These are phyloP conservation scores for Lysandra bellargus DNA, from an alignment of 2,888 invertebrate genomes.

Conservation along the genomic window DNA sequence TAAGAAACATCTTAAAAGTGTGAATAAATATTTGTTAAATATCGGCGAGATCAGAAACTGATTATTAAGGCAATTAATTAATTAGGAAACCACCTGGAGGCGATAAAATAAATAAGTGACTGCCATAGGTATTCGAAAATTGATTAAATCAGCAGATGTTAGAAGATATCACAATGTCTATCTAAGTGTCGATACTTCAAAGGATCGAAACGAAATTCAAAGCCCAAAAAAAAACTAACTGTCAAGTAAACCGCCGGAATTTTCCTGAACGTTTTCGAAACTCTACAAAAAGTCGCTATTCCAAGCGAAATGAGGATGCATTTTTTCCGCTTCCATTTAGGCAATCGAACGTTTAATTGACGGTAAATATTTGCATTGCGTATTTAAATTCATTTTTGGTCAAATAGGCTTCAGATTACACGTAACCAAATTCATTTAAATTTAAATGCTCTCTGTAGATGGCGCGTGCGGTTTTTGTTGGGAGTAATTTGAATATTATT, in stretches of 20 bases:
- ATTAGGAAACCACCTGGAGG: constrained; percentile 2
- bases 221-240: background rate
- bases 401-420: constrained; percentile 53
- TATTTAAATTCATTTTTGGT: constrained; percentile 40
- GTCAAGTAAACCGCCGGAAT: constrained; percentile 6
- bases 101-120: constrained; percentile 17
- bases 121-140: background rate
- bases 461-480: constrained; percentile 55
- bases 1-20: background rate
- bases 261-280: background rate
- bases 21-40: constrained; percentile 23
- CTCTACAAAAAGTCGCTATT: background rate
- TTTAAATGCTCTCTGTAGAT: constrained; percentile 59
- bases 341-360: constrained; percentile 40
- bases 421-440: constrained; percentile 63
- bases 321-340: constrained; percentile 31
- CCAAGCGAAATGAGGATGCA: background rate
- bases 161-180: background rate
- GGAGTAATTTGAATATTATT: constrained; percentile 64
- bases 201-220: background rate
- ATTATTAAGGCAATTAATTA: constrained; percentile 11
- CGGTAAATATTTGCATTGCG: constrained; percentile 36
- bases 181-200: background rate
- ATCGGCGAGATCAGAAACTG: constrained; percentile 15
- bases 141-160: constrained; percentile 7